Evolutionary conservation across 2,797 vertebrate species (phyloP).

Genomic region (Hydrophis major): DNA sequence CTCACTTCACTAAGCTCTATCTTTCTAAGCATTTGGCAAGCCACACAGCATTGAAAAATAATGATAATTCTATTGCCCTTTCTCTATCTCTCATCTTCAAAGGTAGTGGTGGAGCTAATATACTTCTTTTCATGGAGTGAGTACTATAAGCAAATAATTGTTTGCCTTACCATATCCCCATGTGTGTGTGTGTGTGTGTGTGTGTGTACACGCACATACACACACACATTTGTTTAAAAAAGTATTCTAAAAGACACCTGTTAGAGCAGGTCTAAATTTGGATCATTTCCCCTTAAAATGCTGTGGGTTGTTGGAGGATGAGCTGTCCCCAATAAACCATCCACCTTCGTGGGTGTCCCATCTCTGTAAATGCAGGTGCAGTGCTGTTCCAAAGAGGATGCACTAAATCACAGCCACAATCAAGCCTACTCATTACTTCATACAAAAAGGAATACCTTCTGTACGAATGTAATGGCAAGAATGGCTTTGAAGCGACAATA

Average conservation of each 20-base stretch:
- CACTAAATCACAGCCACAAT: constrained; percentile 74
- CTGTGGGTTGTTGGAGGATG: constrained; percentile 52
- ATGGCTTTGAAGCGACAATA: constrained; percentile 64
- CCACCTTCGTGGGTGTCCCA: constrained; percentile 63
- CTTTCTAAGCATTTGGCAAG: constrained; percentile 59
- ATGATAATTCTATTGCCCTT: constrained; percentile 64
- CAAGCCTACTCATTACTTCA: constrained; percentile 67
- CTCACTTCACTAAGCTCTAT: constrained; percentile 44
- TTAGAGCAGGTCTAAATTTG: constrained; percentile 67
- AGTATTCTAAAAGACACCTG: constrained; percentile 67
- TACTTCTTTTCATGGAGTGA: constrained; percentile 60
- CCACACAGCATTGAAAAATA: constrained; percentile 59
- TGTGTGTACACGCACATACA: too few relatives aligned
- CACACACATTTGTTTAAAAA: constrained; percentile 28
- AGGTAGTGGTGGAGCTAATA: constrained; percentile 38
- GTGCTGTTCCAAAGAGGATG: constrained; percentile 66
- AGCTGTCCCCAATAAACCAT: constrained; percentile 35
- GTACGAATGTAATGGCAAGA: constrained; percentile 54
- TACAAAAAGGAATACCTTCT: constrained; percentile 66
- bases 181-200: too few relatives aligned
- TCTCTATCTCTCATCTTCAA: constrained; percentile 31
- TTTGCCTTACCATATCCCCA: constrained; percentile 48
- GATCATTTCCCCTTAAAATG: constrained; percentile 58
- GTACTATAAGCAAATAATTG: constrained; percentile 54
- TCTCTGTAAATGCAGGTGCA: constrained; percentile 72